phyloP scores from a whole-genome alignment of 2,888 invertebrate species.

The Blastobasis adustella region DNA sequence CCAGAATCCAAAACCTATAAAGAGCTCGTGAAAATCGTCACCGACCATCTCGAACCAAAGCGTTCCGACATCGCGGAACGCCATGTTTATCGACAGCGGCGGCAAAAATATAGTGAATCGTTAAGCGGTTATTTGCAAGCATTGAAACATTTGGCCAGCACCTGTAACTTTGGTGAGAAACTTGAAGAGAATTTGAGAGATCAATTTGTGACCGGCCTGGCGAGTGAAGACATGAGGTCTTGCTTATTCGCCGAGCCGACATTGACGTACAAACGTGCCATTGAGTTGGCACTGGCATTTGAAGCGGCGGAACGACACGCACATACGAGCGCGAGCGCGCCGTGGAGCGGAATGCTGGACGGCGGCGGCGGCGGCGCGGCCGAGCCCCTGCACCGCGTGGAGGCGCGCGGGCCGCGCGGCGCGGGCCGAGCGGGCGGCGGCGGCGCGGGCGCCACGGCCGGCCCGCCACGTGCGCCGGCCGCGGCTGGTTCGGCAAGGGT shows the following conservation, averaged over 20 bases:
- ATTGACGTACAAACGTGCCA: too few relatives aligned
- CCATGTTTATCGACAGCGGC: conserved; percentile 11
- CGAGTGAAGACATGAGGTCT: too few relatives aligned
- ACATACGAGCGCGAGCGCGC: too few relatives aligned
- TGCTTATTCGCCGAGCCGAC: too few relatives aligned
- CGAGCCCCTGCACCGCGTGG: background rate
- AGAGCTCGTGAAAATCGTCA: conserved; percentile 15
- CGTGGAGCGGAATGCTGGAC: background rate
- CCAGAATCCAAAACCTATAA: conserved; percentile 18
- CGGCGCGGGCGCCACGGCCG: too few relatives aligned
- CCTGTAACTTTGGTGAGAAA: conserved; percentile 13
- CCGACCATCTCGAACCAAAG: conserved; percentile 15
- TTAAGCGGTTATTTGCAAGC: conserved; percentile 16
- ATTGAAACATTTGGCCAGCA: conserved; percentile 14
- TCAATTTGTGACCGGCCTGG: conserved; percentile 11
- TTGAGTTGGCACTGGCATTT: too few relatives aligned
- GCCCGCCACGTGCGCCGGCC: too few relatives aligned
- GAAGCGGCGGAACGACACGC: too few relatives aligned
- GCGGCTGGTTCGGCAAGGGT: too few relatives aligned
- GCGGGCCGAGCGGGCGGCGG: background rate
- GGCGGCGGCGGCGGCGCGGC: background rate
- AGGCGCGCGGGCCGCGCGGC: background rate
- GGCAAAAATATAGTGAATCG: background rate
- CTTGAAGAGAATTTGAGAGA: conserved; percentile 12
- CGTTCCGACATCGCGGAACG: conserved; percentile 17